A percentile compares a stretch with the other conserved stretches of the same genome.
Conservation (phyloP, 2,113 vertebrate genomes). For the Anarhynchus alexandrinus region DNA sequence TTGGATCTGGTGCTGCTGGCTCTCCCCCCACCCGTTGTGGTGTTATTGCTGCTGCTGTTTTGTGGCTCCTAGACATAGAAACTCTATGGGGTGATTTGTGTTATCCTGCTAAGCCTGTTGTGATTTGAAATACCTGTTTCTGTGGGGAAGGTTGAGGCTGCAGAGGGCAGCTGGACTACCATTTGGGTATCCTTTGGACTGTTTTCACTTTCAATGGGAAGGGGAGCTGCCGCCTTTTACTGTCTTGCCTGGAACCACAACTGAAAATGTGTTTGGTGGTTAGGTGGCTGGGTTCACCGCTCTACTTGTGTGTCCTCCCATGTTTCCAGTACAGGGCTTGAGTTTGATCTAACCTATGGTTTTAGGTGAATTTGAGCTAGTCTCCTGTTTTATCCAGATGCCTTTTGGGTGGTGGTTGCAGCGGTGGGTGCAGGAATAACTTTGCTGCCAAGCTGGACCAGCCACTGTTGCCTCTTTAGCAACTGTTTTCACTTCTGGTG, state of each 20-base stretch:
- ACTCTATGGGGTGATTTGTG: not conserved
- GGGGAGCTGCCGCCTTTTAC: not conserved
- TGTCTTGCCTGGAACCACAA: not conserved
- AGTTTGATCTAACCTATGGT: not conserved
- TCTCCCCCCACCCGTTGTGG: not conserved
- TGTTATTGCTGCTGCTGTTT: not conserved
- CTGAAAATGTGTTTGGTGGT: not conserved
- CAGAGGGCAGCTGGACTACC: not conserved
- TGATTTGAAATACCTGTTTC: not conserved
- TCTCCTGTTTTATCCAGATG: not conserved
- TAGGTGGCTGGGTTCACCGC: not conserved
- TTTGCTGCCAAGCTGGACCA: not conserved
- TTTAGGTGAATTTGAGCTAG: not conserved
- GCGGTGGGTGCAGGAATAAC: not conserved
- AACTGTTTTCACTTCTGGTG: not conserved
- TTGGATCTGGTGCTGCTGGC: not conserved
- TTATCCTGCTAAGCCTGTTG: not conserved
- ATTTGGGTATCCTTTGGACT: not conserved
- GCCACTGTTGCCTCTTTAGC: not conserved
- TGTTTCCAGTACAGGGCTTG: not conserved
- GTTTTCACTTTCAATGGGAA: not conserved
- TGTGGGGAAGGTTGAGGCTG: not conserved
- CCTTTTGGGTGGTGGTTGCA: not conserved
- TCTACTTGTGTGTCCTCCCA: not conserved
- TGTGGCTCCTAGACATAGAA: not conserved